Evolutionary conservation across 2,113 vertebrate species (phyloP).

Genomic region (Pycnonotus jocosus): DNA sequence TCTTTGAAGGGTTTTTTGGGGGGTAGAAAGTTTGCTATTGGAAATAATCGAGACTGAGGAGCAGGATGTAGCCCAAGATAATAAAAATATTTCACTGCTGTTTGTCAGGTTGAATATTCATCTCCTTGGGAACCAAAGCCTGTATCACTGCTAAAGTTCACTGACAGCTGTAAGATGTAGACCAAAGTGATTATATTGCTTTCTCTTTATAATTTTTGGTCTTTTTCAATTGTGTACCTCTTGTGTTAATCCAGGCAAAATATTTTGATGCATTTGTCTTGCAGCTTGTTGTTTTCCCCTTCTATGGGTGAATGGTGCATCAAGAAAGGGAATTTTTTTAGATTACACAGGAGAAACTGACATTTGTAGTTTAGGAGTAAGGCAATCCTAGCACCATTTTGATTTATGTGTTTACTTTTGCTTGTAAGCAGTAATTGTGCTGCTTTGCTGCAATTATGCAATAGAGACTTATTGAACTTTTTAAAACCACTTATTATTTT

Average conservation of each 20-base stretch:
- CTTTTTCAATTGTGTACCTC: neutral
- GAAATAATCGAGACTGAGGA: neutral
- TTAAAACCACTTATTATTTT: slow-evolving; percentile 52
- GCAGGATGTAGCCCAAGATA: neutral
- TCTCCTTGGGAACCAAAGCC: neutral
- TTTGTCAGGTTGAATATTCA: neutral
- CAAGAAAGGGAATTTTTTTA: neutral
- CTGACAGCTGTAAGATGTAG: neutral
- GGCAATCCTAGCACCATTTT: neutral
- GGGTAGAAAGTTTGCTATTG: neutral
- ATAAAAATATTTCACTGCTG: neutral
- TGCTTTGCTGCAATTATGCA: slow-evolving; percentile 32
- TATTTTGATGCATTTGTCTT: neutral
- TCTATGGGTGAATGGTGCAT: neutral
- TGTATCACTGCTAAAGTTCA: neutral
- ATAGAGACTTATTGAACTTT: slow-evolving; percentile 44
- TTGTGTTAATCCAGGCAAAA: neutral
- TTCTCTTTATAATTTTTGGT: neutral
- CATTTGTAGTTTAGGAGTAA: neutral
- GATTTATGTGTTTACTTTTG: neutral
- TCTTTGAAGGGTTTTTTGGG: neutral
- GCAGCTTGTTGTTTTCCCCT: neutral
- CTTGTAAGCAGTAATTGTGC: neutral
- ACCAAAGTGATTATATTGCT: neutral
- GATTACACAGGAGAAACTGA: neutral